Evolutionary conservation across 1,140 invertebrate genomes (phyloP).

Genomic region (Zaprionus africanus): DNA sequence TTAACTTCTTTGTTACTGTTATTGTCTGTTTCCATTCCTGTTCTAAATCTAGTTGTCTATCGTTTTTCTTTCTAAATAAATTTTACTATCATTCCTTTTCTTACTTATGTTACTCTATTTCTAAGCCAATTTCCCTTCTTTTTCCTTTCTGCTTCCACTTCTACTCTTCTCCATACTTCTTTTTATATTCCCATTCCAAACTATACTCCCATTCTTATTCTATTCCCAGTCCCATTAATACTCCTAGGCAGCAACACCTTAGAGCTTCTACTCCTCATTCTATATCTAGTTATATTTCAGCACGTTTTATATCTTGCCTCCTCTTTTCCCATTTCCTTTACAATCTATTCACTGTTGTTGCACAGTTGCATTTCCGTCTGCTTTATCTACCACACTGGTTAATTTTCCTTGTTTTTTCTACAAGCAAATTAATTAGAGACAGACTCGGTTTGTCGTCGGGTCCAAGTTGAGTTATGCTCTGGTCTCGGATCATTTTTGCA

Average conservation of each 20-base stretch:
- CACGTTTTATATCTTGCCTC: background rate
- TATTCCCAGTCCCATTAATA: too few relatives aligned
- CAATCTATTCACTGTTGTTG: conserved; percentile 24
- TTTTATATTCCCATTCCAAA: too few relatives aligned
- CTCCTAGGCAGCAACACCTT: background rate
- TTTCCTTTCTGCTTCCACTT: too few relatives aligned
- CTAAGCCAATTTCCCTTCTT: too few relatives aligned
- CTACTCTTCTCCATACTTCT: too few relatives aligned
- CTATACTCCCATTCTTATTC: too few relatives aligned
- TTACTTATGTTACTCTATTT: too few relatives aligned
- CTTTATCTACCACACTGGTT: conserved; percentile 16
- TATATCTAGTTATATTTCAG: background rate
- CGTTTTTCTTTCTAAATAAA: too few relatives aligned
- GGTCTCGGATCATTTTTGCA: conserved; percentile 24
- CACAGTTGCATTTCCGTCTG: background rate
- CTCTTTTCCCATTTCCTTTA: background rate
- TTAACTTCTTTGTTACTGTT: too few relatives aligned
- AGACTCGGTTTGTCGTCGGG: conserved; percentile 1
- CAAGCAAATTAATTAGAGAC: conserved; percentile 47
- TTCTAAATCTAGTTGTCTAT: too few relatives aligned
- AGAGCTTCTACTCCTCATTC: background rate
- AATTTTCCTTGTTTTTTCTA: conserved; percentile 26
- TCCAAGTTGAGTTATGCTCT: conserved; percentile 11
- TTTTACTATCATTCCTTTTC: too few relatives aligned
- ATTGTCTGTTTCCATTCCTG: too few relatives aligned